Evolutionary conservation across 2,797 vertebrate genomes (phyloP).

Genomic region (Nyctalus aviator): DNA sequence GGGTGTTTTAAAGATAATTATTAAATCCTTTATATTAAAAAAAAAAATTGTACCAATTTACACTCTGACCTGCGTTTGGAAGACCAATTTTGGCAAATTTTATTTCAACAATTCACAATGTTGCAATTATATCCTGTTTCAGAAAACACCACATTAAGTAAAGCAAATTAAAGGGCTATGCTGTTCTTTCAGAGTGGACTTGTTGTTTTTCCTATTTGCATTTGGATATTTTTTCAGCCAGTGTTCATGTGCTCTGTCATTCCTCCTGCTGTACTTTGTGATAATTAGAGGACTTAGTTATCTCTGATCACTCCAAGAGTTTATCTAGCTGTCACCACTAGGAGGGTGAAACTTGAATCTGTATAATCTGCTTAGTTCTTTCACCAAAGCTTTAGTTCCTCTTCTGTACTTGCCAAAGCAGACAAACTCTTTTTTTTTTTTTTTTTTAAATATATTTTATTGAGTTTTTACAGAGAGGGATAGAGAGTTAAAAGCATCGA

Average conservation of each 20-base stretch:
- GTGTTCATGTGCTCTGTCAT: background rate
- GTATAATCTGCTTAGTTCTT: background rate
- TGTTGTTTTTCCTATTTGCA: background rate
- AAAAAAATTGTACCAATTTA: conserved; percentile 16
- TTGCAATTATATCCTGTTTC: background rate
- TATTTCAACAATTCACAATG: conserved; percentile 10
- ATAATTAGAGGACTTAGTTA: background rate
- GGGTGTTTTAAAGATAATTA: conserved; percentile 6
- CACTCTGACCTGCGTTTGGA: background rate
- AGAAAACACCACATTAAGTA: background rate
- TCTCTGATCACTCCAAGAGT: background rate
- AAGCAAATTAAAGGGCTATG: background rate
- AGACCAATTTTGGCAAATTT: background rate
- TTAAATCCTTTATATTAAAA: conserved; percentile 13
- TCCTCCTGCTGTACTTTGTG: background rate
- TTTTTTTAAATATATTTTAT: too few species aligned
- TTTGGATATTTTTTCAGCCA: background rate
- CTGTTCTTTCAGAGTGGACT: background rate
- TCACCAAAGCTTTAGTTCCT: background rate
- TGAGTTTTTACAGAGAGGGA: too few species aligned
- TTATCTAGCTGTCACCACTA: background rate
- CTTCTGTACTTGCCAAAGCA: background rate
- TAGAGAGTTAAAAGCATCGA: too few species aligned
- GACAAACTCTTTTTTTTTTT: too few species aligned
- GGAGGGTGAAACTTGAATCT: conserved; percentile 32